Evolutionary conservation across 2,888 invertebrate species (phyloP).

Genomic region (Stenchaetothrips biformis): DNA sequence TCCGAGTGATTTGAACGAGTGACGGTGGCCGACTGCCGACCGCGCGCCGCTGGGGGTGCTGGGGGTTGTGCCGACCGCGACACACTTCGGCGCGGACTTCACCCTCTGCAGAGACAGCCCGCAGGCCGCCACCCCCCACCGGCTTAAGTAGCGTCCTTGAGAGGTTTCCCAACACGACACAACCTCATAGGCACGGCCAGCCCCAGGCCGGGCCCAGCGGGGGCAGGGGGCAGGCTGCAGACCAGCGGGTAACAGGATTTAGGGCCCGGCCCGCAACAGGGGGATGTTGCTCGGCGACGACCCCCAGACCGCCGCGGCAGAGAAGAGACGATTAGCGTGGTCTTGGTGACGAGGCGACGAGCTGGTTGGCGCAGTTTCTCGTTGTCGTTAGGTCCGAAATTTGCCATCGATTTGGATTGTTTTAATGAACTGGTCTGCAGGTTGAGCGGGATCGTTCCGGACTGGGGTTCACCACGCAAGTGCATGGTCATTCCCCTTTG

Average conservation of each 20-base stretch:
- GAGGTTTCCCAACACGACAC: slow-evolving; percentile 16
- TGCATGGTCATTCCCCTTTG: too few species aligned
- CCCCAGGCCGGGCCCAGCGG: not conserved
- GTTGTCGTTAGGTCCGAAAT: too few species aligned
- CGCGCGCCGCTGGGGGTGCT: not conserved
- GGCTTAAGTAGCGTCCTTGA: slow-evolving; percentile 20
- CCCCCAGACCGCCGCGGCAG: not conserved
- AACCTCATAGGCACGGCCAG: not conserved
- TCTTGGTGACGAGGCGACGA: too few species aligned
- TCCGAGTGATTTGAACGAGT: not conserved
- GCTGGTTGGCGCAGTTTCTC: too few species aligned
- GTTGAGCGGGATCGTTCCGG: too few species aligned
- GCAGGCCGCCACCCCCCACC: not conserved
- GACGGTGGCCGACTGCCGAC: slow-evolving; percentile 5
- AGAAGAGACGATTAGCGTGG: too few species aligned
- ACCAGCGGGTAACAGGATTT: not conserved
- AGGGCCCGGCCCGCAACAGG: not conserved
- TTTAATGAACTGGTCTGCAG: too few species aligned
- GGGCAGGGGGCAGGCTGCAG: not conserved
- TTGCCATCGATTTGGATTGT: too few species aligned
- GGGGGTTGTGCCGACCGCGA: not conserved
- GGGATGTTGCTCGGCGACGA: not conserved
- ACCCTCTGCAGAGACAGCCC: not conserved
- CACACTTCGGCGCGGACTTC: not conserved
- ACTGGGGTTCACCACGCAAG: too few species aligned